phyloP scores from a whole-genome alignment of 2,113 vertebrate genomes.

The Asarcornis scutulata region DNA sequence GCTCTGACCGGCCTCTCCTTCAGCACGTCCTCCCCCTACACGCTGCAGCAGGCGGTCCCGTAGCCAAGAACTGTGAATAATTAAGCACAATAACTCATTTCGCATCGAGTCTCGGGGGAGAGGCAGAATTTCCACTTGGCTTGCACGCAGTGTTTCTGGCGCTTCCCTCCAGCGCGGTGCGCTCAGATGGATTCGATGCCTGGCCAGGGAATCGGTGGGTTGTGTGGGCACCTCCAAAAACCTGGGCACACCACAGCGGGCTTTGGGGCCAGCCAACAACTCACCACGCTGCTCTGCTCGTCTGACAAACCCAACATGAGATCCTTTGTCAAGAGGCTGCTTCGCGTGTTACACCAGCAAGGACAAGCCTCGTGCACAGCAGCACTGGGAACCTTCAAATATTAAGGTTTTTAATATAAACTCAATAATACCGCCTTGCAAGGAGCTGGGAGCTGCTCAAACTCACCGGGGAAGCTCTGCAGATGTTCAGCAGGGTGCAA shows the following conservation, averaged over 20 bases:
- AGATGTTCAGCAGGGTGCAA: background rate
- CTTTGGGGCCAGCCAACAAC: background rate
- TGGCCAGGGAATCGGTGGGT: background rate
- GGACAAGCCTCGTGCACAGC: background rate
- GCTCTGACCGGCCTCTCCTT: background rate
- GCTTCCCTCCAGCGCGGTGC: background rate
- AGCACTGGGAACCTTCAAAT: background rate
- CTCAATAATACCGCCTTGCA: background rate
- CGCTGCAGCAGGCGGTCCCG: background rate
- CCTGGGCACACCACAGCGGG: fast-evolving
- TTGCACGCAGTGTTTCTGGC: background rate
- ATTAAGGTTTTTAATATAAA: background rate
- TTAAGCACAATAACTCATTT: background rate
- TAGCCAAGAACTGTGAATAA: background rate
- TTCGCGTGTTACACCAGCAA: background rate
- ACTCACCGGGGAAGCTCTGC: background rate
- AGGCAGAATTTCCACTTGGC: background rate
- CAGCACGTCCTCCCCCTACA: background rate
- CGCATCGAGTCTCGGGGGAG: background rate
- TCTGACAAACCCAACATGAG: fast-evolving
- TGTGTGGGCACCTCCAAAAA: fast-evolving
- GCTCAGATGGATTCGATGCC: background rate
- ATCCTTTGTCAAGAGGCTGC: background rate
- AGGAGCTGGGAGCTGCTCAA: background rate
- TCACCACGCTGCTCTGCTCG: background rate